Evolutionary conservation across 2,888 invertebrate species (phyloP).

Genomic region (Orchestes rusci): DNA sequence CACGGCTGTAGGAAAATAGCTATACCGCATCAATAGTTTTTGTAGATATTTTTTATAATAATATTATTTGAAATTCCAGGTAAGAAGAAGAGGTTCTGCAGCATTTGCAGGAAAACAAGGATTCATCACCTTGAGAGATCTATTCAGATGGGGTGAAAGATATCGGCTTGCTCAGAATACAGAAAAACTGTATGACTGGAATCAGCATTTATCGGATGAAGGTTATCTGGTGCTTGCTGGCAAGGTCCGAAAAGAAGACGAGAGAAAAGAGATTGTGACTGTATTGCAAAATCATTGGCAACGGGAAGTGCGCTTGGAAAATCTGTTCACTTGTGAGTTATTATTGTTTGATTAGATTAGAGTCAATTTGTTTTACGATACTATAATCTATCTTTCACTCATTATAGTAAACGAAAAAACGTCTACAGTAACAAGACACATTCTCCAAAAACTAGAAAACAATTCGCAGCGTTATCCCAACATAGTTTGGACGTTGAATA

Average conservation of each 20-base stretch:
- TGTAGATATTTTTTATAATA: too few species aligned
- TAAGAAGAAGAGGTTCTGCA: slow-evolving; percentile 70
- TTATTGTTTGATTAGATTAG: background rate
- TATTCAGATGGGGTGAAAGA: slow-evolving; percentile 95
- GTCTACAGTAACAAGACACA: slow-evolving; percentile 67
- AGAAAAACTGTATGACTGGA: slow-evolving; percentile 82
- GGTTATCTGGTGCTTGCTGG: slow-evolving; percentile 92
- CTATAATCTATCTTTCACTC: too few species aligned
- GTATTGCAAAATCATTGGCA: slow-evolving; percentile 75
- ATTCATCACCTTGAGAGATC: slow-evolving; percentile 89
- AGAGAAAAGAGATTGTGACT: slow-evolving; percentile 71
- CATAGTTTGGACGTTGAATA: slow-evolving; percentile 91
- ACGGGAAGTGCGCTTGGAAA: slow-evolving; percentile 60
- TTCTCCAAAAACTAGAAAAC: slow-evolving; percentile 57
- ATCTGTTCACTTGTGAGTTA: slow-evolving; percentile 58
- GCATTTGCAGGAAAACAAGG: slow-evolving; percentile 88
- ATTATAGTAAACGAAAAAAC: slow-evolving; percentile 52
- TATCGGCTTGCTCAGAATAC: slow-evolving; percentile 67
- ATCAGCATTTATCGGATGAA: slow-evolving; percentile 93
- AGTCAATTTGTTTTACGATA: background rate
- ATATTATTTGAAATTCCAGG: background rate
- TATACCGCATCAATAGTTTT: too few species aligned
- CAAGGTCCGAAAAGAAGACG: slow-evolving; percentile 78
- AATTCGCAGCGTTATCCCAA: slow-evolving; percentile 60
- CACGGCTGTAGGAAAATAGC: too few species aligned